These are phyloP conservation scores for Eulemur macaco DNA, from an alignment of 2,113 vertebrate species.

Conservation along the genomic window DNA sequence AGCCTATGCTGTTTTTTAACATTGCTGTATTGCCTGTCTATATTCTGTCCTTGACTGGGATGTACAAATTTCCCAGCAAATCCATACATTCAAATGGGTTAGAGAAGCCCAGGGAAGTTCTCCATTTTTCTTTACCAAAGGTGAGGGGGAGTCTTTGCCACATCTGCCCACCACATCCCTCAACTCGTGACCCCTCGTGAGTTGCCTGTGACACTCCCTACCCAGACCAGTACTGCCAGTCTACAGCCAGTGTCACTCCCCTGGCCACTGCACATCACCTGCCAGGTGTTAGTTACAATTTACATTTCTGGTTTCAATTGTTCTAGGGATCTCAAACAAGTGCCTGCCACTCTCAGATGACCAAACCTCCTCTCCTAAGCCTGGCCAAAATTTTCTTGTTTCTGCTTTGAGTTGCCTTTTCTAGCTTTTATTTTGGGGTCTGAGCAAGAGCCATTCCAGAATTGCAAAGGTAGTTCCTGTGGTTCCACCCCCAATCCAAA, in stretches of 20 bases:
- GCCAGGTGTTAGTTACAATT: neutral
- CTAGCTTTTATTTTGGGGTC: neutral
- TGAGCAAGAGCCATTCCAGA: conserved; percentile 35
- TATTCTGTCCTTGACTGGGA: neutral
- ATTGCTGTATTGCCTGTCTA: neutral
- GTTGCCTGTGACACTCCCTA: neutral
- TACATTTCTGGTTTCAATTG: neutral
- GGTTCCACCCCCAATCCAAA: conserved; percentile 40
- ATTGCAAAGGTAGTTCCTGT: conserved; percentile 55
- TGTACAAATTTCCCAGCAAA: neutral
- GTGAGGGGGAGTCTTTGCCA: neutral
- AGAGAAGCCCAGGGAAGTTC: neutral
- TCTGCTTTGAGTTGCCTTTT: conserved; percentile 9
- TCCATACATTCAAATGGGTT: neutral
- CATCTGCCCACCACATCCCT: neutral
- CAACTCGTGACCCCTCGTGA: neutral
- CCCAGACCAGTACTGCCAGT: neutral
- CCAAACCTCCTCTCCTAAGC: neutral
- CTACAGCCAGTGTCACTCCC: neutral
- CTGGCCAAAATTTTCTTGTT: neutral
- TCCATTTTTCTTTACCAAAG: conserved; percentile 35
- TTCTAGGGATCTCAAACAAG: neutral
- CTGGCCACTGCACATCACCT: neutral
- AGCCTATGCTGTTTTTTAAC: neutral
- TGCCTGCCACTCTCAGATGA: neutral